These are phyloP conservation scores for Tromatobia lineatoria DNA, from an alignment of 2,888 invertebrate species.

Conservation along the genomic window DNA sequence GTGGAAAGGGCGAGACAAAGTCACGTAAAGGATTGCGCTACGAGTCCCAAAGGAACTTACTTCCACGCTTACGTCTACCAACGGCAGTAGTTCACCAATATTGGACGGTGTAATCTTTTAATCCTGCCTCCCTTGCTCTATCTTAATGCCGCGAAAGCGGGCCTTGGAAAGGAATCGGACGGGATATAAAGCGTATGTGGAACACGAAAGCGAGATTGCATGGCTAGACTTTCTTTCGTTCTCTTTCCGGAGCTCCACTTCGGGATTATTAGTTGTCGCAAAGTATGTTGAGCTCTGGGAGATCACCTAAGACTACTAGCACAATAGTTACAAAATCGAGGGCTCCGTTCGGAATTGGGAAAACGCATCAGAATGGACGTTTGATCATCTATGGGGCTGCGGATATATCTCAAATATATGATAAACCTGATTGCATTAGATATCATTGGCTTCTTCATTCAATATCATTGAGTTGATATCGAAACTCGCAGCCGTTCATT, in stretches of 20 bases:
- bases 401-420: background rate
- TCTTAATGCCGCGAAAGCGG: conserved; percentile 67
- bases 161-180: conserved; percentile 56
- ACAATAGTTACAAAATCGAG: background rate
- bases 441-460: background rate
- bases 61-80: conserved; percentile 69
- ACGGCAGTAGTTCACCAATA: conserved; percentile 70
- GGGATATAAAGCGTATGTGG: conserved; percentile 62
- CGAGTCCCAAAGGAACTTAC: conserved; percentile 75
- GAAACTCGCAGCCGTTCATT: background rate
- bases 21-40: conserved; percentile 80
- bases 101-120: conserved; percentile 80
- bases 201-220: conserved; percentile 60
- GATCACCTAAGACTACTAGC: background rate
- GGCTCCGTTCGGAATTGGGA: background rate
- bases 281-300: background rate
- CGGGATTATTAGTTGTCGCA: conserved; percentile 13
- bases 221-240: conserved; percentile 25
- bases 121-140: conserved; percentile 70
- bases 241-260: background rate
- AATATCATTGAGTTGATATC: background rate
- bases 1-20: conserved; percentile 65
- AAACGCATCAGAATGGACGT: background rate
- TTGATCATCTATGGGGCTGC: background rate
- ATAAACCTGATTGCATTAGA: background rate